Evolutionary conservation across 2,113 vertebrate genomes (phyloP).

Genomic region (human): DNA sequence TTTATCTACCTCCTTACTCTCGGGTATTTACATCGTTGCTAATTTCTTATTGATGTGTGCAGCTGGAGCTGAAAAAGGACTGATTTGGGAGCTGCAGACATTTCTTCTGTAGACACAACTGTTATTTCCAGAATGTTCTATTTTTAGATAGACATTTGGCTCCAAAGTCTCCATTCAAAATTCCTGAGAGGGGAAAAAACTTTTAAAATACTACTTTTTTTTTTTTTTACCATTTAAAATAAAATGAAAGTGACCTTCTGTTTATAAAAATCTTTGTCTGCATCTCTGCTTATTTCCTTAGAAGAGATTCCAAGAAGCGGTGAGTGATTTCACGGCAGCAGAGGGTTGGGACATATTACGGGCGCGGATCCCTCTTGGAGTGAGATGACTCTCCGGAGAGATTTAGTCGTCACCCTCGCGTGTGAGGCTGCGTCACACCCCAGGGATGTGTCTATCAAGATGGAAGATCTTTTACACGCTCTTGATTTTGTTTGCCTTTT

Average conservation of each 20-base stretch:
- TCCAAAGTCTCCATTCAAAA: conserved; percentile 78
- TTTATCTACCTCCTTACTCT: neutral
- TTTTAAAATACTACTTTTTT: conserved; percentile 65
- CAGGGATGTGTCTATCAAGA: neutral
- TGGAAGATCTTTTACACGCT: neutral
- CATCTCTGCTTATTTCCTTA: conserved; percentile 46
- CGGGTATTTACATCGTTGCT: neutral
- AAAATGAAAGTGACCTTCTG: conserved; percentile 55
- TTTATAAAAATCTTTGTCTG: conserved; percentile 45
- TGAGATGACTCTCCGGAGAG: neutral
- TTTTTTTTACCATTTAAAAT: conserved; percentile 51
- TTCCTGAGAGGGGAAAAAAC: conserved; percentile 59
- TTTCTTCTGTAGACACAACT: conserved; percentile 62
- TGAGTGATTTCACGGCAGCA: neutral
- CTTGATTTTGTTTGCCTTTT: neutral
- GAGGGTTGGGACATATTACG: neutral
- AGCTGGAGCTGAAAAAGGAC: neutral
- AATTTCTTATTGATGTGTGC: neutral
- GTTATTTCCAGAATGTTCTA: conserved; percentile 76
- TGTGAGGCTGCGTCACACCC: neutral
- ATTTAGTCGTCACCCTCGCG: neutral
- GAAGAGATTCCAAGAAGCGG: neutral
- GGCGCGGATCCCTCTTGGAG: neutral
- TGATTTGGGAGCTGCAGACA: conserved; percentile 39
- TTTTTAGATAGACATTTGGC: conserved; percentile 75